Evolutionary conservation across 2,113 vertebrate genomes (phyloP).

Genomic region (Condylura cristata): DNA sequence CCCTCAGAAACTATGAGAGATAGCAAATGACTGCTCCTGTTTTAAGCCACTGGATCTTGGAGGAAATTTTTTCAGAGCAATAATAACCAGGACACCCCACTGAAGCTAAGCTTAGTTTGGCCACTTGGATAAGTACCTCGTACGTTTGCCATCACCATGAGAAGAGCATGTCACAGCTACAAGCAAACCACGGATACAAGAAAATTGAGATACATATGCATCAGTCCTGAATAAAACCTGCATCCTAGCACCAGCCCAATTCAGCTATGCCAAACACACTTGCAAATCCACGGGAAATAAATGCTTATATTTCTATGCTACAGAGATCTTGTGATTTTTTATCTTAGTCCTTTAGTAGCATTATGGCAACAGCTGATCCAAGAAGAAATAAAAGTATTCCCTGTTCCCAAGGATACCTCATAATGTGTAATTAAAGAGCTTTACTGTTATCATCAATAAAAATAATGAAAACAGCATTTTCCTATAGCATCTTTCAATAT

Average conservation of each 20-base stretch:
- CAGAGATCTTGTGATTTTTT: neutral
- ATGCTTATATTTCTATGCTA: neutral
- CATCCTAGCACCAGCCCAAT: neutral
- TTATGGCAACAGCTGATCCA: neutral
- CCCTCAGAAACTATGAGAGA: neutral
- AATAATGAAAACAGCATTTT: slow-evolving; percentile 25
- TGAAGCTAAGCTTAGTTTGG: neutral
- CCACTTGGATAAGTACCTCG: neutral
- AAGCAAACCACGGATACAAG: neutral
- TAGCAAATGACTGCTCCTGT: neutral
- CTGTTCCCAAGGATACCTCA: neutral
- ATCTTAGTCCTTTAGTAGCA: neutral
- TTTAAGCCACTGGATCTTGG: neutral
- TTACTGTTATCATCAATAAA: neutral
- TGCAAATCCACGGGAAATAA: neutral
- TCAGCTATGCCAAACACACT: neutral
- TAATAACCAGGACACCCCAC: neutral
- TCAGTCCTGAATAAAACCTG: neutral
- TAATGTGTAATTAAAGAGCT: neutral
- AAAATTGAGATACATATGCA: neutral
- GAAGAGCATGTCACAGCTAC: neutral
- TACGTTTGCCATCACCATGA: neutral
- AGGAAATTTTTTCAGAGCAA: neutral
- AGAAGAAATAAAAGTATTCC: neutral
- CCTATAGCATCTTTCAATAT: slow-evolving; percentile 15